Evolutionary conservation across 92 coral and sea anemone genomes (phyloP), one percentile per base, ranked within the genome.

Genomic region (Bergia puertoricense): DNA sequence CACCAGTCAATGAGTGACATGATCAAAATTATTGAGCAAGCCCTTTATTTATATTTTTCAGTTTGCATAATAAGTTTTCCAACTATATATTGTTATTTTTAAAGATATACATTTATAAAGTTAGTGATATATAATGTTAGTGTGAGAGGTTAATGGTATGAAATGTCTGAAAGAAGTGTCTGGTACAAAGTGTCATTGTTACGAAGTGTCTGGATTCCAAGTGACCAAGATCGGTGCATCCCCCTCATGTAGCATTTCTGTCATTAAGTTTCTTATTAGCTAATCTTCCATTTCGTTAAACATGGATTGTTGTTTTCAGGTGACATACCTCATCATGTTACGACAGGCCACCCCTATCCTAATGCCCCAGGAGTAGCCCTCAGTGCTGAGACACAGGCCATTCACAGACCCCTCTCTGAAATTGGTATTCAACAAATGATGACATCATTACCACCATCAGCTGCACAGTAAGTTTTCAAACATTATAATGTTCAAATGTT

Each of bases 321-420:
- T 73, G 93, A 90, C 10, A 59, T 88, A 10, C 91, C 93, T n/a
- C 94, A 92, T 57, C 80, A 82, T 4, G 91, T 95, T 51, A 92
- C 89, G 72, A 96, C 96, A 30, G 88, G 93, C 13, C 98, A 95
- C 65, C 94, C 95, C 8, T 95, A 95, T 44, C 98, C 98, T 46
- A 90, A 91, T 71, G 95, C 93, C 9, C 94, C 98, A 73, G 96
- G 98, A 40, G 93, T 95, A 15, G 76, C 89, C 22, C 86, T 95
- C 41, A 93, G 92, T 76, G 62, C 91, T 11, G 95, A 92, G 69
- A 95, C 91, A 5, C 86, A 90, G 40, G 95, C 90, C 20, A 68
- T 77, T 39, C 92, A 79, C 30, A 88, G 91, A 80, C 83, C 77
- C 36, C 90, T 92, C 16, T 91, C 96, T 50, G 88, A 92, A 39